These are phyloP conservation scores for Chlorops oryzae DNA, from an alignment of 1,140 invertebrate species.

Conservation along the genomic window DNA sequence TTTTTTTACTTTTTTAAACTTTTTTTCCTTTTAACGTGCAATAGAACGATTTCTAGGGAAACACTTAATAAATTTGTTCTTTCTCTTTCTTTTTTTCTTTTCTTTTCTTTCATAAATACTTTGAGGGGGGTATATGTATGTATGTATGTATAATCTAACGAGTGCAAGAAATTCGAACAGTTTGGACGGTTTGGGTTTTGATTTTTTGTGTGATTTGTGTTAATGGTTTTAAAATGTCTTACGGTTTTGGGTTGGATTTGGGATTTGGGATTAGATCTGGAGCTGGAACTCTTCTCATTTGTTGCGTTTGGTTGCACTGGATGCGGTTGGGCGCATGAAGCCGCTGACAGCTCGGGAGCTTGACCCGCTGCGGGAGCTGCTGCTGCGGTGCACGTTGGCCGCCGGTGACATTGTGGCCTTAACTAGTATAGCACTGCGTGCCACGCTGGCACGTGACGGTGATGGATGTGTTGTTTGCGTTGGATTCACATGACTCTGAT, in stretches of 20 bases:
- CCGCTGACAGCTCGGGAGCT: slow-evolving; percentile 46
- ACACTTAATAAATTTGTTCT: too few species aligned
- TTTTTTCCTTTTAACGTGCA: too few species aligned
- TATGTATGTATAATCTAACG: too few species aligned
- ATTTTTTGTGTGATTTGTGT: neutral
- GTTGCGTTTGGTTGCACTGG: slow-evolving; percentile 49
- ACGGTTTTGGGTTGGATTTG: slow-evolving; percentile 23
- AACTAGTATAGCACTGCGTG: slow-evolving; percentile 37
- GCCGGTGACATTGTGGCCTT: slow-evolving; percentile 29
- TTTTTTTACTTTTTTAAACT: too few species aligned
- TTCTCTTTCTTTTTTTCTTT: too few species aligned
- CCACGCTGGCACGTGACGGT: slow-evolving; percentile 21
- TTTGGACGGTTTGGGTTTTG: neutral
- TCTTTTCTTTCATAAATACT: too few species aligned
- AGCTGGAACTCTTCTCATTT: slow-evolving; percentile 19
- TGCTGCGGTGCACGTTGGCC: neutral
- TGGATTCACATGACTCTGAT: slow-evolving; percentile 2
- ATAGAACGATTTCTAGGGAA: too few species aligned
- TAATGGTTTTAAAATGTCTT: slow-evolving; percentile 17
- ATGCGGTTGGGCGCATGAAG: slow-evolving; percentile 55
- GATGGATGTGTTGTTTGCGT: slow-evolving; percentile 18
- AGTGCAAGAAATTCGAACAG: neutral
- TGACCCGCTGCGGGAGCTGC: slow-evolving; percentile 20
- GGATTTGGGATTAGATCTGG: too few species aligned
- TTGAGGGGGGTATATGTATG: too few species aligned